These are phyloP conservation scores for Columba guinea DNA, from an alignment of 2,797 vertebrate genomes.

Conservation along the genomic window DNA sequence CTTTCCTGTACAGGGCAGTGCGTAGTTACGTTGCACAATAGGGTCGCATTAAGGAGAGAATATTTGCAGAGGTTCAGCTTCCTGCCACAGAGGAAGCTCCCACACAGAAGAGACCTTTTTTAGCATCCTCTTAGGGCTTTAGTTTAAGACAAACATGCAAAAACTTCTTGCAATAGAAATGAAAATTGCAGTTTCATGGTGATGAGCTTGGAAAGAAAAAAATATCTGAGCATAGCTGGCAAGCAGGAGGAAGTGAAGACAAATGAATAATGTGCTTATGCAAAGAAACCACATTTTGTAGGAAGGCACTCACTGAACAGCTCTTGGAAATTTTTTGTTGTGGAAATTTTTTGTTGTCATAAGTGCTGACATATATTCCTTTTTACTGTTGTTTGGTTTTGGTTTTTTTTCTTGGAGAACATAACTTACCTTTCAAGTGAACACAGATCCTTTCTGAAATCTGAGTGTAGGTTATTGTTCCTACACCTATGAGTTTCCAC, in stretches of 20 bases:
- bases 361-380: not conserved
- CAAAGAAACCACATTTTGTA: not conserved
- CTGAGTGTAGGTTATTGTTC: not conserved
- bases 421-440: not conserved
- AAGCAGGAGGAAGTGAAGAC: not conserved
- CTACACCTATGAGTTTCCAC: not conserved
- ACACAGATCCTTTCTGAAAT: not conserved
- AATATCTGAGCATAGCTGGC: not conserved
- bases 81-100: conserved; percentile 39
- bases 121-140: not conserved
- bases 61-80: conserved; percentile 29
- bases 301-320: not conserved
- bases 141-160: not conserved
- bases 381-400: not conserved
- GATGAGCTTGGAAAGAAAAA: not conserved
- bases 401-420: not conserved
- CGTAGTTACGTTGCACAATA: conserved; percentile 23
- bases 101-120: not conserved
- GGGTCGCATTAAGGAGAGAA: not conserved
- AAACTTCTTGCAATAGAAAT: not conserved
- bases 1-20: conserved; percentile 6
- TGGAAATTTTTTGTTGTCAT: not conserved
- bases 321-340: not conserved
- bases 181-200: not conserved
- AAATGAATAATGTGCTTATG: not conserved